Base-by-base conservation (phyloP, 2,888 invertebrate genomes). In the Melanotus villosus region DNA sequence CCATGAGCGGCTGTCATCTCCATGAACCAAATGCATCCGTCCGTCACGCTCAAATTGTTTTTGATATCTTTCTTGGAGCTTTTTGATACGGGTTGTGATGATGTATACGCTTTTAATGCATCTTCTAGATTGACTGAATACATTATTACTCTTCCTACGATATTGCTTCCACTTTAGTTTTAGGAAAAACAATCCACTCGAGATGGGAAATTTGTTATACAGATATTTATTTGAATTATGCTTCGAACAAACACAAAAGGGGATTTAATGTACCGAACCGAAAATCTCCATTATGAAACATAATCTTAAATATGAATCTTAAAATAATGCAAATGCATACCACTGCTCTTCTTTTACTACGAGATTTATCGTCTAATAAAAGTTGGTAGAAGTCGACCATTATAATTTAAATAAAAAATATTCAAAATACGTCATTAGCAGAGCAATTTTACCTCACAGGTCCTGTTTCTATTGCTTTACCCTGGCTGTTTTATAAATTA, bases 21-120 rank as follows among this genome's bases (percentile, higher is more conserved):
- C 78, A 78, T 74, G 74, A 76, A 75, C 74, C 74, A 76, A 79
- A 79, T 78, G 78, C 75, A 80, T 80, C 75, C 78, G 78, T 80
- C 76, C 76, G 77, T 74, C 75, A 76, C 73, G 76, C 74, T 76
- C 75, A 74, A 75, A 73, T 78, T 75, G 76, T 75, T 74, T 73
- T 73, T 73, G 73, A 76, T 76, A 72, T 75, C 74, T 74, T 70
- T 70, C 66, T 70, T 66, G 52, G 58, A 60, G 69, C 69, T 69
- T 69, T 69, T 69, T 69, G 69, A 69, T 69, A 69, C 69, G 69
- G 69, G 69, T 59, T 57, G 21, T 52, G 70, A 66, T 70, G 66
- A 70, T 70, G 62, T 66, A 70, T 70, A 66, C 56, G 70, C 60
- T 70, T 70, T 65, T 70, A 70, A 70, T 70, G 66, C 65, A 59